Evolutionary conservation across 2,888 invertebrate genomes (phyloP).

Genomic region (Tanytarsus gracilentus): DNA sequence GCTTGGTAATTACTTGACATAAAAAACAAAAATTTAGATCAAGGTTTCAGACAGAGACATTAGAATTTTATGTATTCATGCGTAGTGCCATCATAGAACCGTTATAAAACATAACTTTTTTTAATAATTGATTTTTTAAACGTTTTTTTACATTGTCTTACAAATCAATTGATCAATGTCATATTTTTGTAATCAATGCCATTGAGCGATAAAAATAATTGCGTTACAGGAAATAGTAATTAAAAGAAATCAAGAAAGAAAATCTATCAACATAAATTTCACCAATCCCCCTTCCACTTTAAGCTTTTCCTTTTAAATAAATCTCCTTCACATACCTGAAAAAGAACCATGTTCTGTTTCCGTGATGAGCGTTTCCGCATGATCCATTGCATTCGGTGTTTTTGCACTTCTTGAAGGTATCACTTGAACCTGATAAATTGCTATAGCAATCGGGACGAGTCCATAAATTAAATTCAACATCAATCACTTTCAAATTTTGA

Average conservation of each 20-base stretch:
- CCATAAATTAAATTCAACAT: slow-evolving; percentile 83
- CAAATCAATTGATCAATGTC: background rate
- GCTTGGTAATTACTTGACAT: too few relatives aligned
- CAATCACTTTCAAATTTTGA: too few relatives aligned
- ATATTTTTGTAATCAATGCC: slow-evolving; percentile 20
- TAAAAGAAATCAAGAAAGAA: too few relatives aligned
- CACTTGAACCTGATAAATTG: slow-evolving; percentile 30
- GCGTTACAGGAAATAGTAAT: too few relatives aligned
- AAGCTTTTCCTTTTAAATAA: slow-evolving; percentile 13
- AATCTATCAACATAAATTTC: too few relatives aligned
- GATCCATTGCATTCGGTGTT: background rate
- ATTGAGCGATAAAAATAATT: too few relatives aligned
- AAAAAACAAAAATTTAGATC: too few relatives aligned
- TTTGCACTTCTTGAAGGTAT: background rate
- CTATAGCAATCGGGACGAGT: slow-evolving; percentile 86
- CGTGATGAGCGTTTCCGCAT: slow-evolving; percentile 41
- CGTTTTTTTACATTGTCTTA: slow-evolving; percentile 3
- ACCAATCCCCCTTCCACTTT: too few relatives aligned
- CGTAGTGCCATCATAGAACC: too few relatives aligned
- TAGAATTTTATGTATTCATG: too few relatives aligned
- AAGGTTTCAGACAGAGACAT: too few relatives aligned
- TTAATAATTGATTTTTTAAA: background rate
- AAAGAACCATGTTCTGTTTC: slow-evolving; percentile 91
- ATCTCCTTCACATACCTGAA: slow-evolving; percentile 51
- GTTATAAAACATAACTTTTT: background rate